Conservation (phyloP, 2,888 invertebrate genomes). For the Prenolepis imparis region DNA sequence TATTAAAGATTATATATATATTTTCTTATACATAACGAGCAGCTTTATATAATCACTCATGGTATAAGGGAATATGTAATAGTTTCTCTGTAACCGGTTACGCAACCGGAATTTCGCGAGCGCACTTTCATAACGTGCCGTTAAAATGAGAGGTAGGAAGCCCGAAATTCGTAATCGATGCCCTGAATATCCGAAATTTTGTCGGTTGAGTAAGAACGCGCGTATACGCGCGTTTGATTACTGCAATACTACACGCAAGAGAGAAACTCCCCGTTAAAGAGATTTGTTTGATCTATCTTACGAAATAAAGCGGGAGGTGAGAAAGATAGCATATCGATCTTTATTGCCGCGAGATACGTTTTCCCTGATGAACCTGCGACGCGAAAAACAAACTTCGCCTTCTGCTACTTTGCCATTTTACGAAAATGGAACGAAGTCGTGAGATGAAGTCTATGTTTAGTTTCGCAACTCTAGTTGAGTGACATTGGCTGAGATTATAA, state of each 20-base stretch:
- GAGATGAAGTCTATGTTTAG: conserved; percentile 19
- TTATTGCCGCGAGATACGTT: not conserved
- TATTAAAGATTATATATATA: too few species aligned
- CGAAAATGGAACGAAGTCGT: conserved; percentile 11
- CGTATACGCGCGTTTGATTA: too few species aligned
- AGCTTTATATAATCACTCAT: conserved; percentile 15
- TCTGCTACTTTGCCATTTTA: not conserved
- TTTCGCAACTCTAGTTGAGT: not conserved
- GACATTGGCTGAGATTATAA: not conserved
- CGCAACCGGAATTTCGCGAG: conserved; percentile 39
- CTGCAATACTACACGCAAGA: conserved; percentile 15
- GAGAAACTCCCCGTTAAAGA: not conserved
- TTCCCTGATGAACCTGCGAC: not conserved
- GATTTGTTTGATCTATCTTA: not conserved
- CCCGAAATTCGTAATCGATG: not conserved
- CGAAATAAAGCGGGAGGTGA: not conserved
- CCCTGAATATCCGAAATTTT: conserved; percentile 13
- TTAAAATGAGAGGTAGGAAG: not conserved
- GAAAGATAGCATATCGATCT: conserved; percentile 19
- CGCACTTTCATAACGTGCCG: conserved; percentile 41
- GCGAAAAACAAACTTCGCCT: conserved; percentile 1
- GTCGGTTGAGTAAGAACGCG: conserved; percentile 5
- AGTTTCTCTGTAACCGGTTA: not conserved
- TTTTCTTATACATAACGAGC: not conserved
- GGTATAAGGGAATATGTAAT: not conserved